These are phyloP conservation scores for Drosophila miranda DNA, from an alignment of 1,140 invertebrate species.

Conservation along the genomic window DNA sequence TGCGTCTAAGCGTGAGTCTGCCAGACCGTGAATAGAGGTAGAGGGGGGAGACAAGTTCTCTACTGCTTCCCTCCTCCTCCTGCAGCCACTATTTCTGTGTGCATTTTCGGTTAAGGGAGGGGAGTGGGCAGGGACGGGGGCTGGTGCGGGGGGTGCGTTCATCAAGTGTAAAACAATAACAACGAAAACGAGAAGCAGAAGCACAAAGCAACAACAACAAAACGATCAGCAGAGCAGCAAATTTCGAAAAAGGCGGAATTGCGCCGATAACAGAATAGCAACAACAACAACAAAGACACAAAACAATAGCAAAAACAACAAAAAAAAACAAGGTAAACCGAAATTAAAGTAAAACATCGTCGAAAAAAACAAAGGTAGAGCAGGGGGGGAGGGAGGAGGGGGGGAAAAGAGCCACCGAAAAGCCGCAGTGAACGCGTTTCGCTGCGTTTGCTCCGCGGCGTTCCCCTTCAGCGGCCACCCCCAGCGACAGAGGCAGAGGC, in stretches of 20 bases:
- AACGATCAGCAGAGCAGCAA: constrained; percentile 43
- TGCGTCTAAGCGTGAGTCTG: constrained; percentile 30
- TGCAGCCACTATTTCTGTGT: constrained; percentile 26
- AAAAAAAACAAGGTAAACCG: constrained; percentile 34
- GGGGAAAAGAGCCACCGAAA: not conserved
- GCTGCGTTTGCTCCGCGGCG: constrained; percentile 36
- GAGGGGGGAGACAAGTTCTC: constrained; percentile 22
- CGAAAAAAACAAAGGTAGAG: constrained; percentile 14
- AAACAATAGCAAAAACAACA: not conserved
- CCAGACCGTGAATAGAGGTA: constrained; percentile 33
- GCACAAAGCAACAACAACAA: constrained; percentile 2
- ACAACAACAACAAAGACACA: not conserved
- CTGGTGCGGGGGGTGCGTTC: constrained; percentile 11
- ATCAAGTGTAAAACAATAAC: constrained; percentile 50
- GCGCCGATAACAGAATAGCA: constrained; percentile 42
- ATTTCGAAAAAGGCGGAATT: constrained; percentile 49
- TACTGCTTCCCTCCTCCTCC: constrained; percentile 7
- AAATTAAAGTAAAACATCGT: constrained; percentile 49
- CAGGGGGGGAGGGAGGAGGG: too few species aligned
- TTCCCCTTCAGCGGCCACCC: constrained; percentile 44
- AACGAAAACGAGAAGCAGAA: constrained; percentile 8
- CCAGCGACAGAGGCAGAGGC: not conserved
- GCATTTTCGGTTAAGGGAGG: constrained; percentile 2
- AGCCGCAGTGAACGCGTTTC: constrained; percentile 45
- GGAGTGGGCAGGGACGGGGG: too few species aligned